Evolutionary conservation across 2,888 invertebrate species (phyloP).

Genomic region (Stenoptilia bipunctidactyla): DNA sequence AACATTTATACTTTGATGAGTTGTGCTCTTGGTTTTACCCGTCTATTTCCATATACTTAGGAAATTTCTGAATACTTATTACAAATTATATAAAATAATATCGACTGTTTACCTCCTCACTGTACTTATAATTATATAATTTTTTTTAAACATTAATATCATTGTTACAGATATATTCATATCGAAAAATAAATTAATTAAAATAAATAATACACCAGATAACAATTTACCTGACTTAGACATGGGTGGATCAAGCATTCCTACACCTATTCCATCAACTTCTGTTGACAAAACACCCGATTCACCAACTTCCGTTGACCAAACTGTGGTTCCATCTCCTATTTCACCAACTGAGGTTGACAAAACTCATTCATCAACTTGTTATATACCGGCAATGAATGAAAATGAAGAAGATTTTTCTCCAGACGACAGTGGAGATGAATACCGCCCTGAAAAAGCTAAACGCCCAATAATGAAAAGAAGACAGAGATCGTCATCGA

Average conservation of each 20-base stretch:
- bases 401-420: constrained; percentile 4
- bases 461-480: background rate
- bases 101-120: background rate
- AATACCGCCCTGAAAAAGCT: constrained; percentile 1
- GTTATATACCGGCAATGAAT: background rate
- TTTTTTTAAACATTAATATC: background rate
- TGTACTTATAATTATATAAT: background rate
- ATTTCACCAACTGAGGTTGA: background rate
- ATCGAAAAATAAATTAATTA: background rate
- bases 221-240: background rate
- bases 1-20: background rate
- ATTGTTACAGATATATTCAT: too few relatives aligned
- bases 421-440: constrained; percentile 6
- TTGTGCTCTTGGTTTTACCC: background rate
- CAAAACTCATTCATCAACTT: background rate
- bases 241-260: background rate
- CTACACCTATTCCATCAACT: background rate
- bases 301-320: background rate
- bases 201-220: background rate
- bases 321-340: background rate
- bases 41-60: background rate
- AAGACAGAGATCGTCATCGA: background rate
- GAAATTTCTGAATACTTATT: background rate
- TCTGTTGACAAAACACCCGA: background rate
- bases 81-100: background rate